Evolutionary conservation across 2,113 vertebrate species (phyloP).

Genomic region (Crotalus tigris): DNA sequence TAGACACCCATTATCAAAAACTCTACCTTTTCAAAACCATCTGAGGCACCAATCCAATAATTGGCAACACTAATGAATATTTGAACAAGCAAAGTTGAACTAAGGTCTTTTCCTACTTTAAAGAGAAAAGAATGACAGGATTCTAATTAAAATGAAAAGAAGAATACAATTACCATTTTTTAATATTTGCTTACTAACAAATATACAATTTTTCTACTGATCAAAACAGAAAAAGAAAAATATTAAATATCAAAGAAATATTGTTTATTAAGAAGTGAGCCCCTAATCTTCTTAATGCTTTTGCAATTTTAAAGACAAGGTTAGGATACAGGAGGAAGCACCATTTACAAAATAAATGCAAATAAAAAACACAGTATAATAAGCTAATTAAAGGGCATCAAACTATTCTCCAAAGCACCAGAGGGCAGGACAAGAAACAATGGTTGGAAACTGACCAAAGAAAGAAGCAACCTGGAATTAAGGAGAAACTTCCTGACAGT

Average conservation of each 20-base stretch:
- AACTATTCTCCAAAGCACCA: too few relatives aligned
- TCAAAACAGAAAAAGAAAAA: neutral
- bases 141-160: slow-evolving; percentile 21
- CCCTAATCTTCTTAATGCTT: neutral
- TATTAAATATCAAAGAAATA: neutral
- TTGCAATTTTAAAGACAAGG: neutral
- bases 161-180: slow-evolving; percentile 20
- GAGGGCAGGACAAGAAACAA: too few relatives aligned
- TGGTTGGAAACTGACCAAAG: too few relatives aligned
- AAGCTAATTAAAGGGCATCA: neutral
- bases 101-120: slow-evolving; percentile 11
- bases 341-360: slow-evolving; percentile 2
- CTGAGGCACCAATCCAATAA: slow-evolving; percentile 3
- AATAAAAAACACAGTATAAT: neutral
- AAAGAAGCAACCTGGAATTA: too few relatives aligned
- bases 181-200: neutral
- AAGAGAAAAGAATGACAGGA: neutral
- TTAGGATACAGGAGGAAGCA: neutral
- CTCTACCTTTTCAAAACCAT: slow-evolving; percentile 13
- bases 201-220: neutral
- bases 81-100: neutral
- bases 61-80: neutral
- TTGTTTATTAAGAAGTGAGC: neutral
- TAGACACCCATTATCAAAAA: neutral
- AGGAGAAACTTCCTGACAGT: too few relatives aligned